A percentile compares a stretch with the other conserved stretches of the same genome.
These are phyloP conservation scores for Octonoba sinensis DNA, from an alignment of 2,888 invertebrate species.

Conservation along the genomic window DNA sequence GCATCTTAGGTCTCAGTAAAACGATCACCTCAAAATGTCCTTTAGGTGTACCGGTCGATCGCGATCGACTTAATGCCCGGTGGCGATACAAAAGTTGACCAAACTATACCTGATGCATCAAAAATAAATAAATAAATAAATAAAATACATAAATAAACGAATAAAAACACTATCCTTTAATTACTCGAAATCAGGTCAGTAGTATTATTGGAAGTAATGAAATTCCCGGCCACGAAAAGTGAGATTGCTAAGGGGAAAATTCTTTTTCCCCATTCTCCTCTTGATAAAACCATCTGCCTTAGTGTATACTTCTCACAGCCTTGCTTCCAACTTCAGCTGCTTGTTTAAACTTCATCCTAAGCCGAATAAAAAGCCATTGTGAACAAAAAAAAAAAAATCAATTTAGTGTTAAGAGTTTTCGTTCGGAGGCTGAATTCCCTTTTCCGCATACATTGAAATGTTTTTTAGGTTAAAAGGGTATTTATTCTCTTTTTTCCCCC, in stretches of 20 bases:
- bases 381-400: slow-evolving; percentile 14
- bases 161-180: no score
- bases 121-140: no score
- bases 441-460: slow-evolving; percentile 19
- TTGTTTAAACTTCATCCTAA: slow-evolving; percentile 42
- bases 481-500: no score
- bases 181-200: slow-evolving; percentile 28
- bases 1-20: no score
- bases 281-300: slow-evolving; percentile 33
- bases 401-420: slow-evolving; percentile 17
- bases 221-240: slow-evolving; percentile 24
- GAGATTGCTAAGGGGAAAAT: slow-evolving; percentile 30
- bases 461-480: slow-evolving; percentile 2
- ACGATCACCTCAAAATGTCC: no score
- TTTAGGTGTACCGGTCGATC: no score
- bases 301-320: slow-evolving; percentile 36
- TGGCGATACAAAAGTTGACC: no score
- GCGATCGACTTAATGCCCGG: no score
- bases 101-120: no score
- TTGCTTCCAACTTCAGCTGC: slow-evolving; percentile 40
- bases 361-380: slow-evolving; percentile 25
- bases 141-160: no score
- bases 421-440: not conserved
- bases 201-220: slow-evolving; percentile 32
- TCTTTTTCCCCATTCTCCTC: not conserved